A percentile compares a stretch with the other conserved stretches of the same genome.
These are phyloP conservation scores for Neotoma lepida DNA, from an alignment of 2,113 vertebrate species.

Conservation along the genomic window DNA sequence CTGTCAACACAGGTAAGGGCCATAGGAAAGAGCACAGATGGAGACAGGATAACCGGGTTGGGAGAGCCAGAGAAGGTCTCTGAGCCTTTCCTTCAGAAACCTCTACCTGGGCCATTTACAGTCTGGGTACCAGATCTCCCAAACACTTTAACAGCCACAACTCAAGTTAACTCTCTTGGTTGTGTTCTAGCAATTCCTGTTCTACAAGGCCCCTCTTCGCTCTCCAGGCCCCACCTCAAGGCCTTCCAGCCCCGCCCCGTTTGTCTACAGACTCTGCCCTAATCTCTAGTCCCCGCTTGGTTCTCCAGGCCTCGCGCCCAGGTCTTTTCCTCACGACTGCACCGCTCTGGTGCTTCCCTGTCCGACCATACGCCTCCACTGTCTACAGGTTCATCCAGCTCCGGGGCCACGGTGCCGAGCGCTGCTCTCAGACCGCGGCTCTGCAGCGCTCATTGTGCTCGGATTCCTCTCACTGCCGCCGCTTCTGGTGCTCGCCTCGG, in stretches of 20 bases:
- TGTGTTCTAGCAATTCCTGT: not conserved
- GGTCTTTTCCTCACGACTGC: not conserved
- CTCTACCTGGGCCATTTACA: not conserved
- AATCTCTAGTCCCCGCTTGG: rapidly evolving
- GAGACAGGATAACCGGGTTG: not conserved
- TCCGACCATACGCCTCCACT: not conserved
- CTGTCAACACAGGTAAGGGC: not conserved
- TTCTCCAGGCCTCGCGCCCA: rapidly evolving
- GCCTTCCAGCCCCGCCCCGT: not conserved
- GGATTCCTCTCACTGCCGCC: conserved; percentile 97
- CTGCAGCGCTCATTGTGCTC: conserved; percentile 94
- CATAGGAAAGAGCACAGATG: no score
- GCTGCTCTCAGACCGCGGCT: conserved; percentile 94
- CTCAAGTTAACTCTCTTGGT: not conserved
- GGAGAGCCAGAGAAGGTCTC: not conserved
- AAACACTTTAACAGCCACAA: not conserved
- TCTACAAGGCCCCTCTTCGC: not conserved
- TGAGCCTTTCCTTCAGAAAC: not conserved
- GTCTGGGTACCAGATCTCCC: not conserved
- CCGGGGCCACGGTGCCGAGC: conserved; percentile 87
- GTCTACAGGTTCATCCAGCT: conserved; percentile 89
- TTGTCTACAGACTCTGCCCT: not conserved
- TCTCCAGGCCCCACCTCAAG: not conserved
- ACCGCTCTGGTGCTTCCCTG: conserved; percentile 74
- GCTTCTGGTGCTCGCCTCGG: conserved; percentile 93